Evolutionary conservation across 2,888 invertebrate species (phyloP).

Genomic region (Syrista parreyssii): DNA sequence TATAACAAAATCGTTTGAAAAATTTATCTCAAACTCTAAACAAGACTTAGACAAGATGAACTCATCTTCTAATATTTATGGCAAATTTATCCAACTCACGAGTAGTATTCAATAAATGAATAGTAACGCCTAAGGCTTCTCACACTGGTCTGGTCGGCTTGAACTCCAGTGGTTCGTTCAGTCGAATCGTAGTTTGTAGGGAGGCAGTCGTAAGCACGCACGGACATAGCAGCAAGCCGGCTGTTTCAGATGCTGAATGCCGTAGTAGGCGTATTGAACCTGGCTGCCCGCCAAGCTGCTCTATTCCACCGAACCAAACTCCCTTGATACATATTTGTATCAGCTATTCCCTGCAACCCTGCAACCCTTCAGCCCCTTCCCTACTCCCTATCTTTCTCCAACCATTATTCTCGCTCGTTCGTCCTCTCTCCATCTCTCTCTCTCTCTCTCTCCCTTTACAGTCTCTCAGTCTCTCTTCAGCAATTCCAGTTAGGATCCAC

Average conservation of each 20-base stretch:
- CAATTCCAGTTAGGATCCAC: conserved; percentile 17
- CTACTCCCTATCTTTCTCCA: conserved; percentile 2
- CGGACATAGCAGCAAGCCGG: conserved; percentile 10
- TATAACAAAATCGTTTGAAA: too few relatives aligned
- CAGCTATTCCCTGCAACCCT: conserved; percentile 12
- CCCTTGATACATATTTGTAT: conserved; percentile 24
- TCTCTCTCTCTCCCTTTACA: conserved; percentile 1
- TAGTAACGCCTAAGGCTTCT: conserved; percentile 7
- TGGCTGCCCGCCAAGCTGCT: conserved; percentile 19
- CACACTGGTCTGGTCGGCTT: neutral
- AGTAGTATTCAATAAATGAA: conserved; percentile 15
- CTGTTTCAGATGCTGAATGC: conserved; percentile 19
- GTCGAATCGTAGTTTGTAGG: conserved; percentile 1
- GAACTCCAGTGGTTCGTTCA: neutral
- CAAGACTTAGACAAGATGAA: too few relatives aligned
- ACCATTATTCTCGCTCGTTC: too few relatives aligned
- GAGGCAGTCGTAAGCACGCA: neutral
- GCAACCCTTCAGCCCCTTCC: neutral
- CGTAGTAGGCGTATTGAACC: conserved; percentile 21
- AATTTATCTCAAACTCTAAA: too few relatives aligned
- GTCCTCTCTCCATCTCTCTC: conserved; percentile 4
- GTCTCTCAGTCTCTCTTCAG: conserved; percentile 5
- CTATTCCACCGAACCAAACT: conserved; percentile 19
- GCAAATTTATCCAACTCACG: conserved; percentile 11
- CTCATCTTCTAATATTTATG: conserved; percentile 12